Evolutionary conservation across 2,113 vertebrate species (phyloP).

Genomic region (Chinchilla lanigera): DNA sequence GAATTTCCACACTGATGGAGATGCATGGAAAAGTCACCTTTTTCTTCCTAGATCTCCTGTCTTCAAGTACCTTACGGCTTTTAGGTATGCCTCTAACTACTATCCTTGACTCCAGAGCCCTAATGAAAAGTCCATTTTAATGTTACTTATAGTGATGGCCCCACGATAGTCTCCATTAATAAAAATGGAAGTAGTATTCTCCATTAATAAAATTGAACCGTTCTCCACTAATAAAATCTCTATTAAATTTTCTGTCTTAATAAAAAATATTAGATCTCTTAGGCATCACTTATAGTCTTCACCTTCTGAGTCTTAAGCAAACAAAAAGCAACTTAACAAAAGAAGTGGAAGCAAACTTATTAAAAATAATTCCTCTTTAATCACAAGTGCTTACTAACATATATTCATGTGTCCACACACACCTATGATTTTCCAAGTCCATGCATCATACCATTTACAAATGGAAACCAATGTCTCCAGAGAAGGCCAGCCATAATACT

Average conservation of each 20-base stretch:
- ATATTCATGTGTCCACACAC: background rate
- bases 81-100: background rate
- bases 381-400: background rate
- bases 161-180: background rate
- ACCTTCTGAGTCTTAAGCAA: constrained; percentile 4
- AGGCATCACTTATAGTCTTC: background rate
- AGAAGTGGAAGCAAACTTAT: background rate
- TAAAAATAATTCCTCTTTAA: constrained; percentile 17
- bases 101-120: background rate
- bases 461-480: background rate
- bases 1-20: background rate
- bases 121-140: background rate
- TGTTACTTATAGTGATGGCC: background rate
- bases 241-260: background rate
- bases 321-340: background rate
- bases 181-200: background rate
- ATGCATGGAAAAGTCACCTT: background rate
- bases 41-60: background rate
- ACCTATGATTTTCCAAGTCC: background rate
- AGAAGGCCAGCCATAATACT: background rate
- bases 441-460: background rate
- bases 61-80: background rate
- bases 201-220: background rate
- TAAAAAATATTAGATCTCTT: background rate
- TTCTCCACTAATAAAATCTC: background rate